Base-by-base conservation (phyloP, 2,888 invertebrate species). In the Palloptera scutellata region DNA sequence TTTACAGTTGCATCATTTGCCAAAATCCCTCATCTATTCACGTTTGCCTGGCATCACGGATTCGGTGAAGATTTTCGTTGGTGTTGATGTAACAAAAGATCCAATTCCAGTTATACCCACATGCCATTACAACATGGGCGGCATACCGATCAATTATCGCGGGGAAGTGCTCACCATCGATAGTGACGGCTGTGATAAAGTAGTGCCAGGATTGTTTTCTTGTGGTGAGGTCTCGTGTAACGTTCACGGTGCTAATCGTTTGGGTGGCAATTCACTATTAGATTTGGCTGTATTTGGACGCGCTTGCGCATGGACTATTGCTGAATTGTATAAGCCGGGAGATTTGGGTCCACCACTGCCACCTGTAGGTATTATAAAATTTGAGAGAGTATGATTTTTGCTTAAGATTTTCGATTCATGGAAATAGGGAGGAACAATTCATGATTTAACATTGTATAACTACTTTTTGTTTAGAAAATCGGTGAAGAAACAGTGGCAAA, bases 81-180 rank as follows among this genome's bases (percentile, higher is more conserved):
- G 97, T n/a, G 98, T 99, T 10, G 98, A 99, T 86, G 97, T 98
- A n/a, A 97, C 96, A 13, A 90, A 95, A 76, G 97, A 98, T 77
- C 96, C 98, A n/a, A 96, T 99, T 76, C 98, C 98, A 0, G 98
- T 99, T 15, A 86, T 99, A 74, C 98, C 98, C 11, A 99, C 98
- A 0, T 98, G 98, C 2, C 98, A 99, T 85, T 99, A 99, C 86
- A 98, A 98, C 83, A 99, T 99, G 98, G 98, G 99, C 40, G 98
- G 98, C 67, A 89, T 96, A 12, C 98, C 98, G 5, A 98, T 98
- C 17, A 98, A 98, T 87, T 98, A 91, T 87, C 92, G 91, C 77
- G 98, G 98, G 77, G 96, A 98, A 86, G 95, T 93, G 59, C 75
- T 87, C 55, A 79, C 76, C 2, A 52, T 80, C 3, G 77, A 79